Conservation (phyloP, 2,888 invertebrate genomes). For the Cryptus viduatorius region DNA sequence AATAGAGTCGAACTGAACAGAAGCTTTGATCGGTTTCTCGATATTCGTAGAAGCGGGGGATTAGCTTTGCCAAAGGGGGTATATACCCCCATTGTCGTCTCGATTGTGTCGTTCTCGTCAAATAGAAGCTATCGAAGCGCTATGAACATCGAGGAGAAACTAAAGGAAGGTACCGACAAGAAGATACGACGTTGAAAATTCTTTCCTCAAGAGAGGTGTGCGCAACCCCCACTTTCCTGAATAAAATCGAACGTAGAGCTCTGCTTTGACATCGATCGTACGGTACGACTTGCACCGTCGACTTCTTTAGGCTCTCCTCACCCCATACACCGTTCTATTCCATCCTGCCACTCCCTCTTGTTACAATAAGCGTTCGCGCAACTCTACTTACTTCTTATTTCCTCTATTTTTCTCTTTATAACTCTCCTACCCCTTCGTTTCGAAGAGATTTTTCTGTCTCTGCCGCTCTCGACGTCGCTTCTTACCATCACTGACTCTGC, state of each 20-base stretch:
- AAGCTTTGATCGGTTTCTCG: conserved; percentile 50
- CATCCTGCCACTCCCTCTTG: conserved; percentile 38
- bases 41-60: conserved; percentile 42
- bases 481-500: background rate
- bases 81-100: conserved; percentile 31
- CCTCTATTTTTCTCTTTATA: no score
- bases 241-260: conserved; percentile 45
- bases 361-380: conserved; percentile 16
- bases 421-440: no score
- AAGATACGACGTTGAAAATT: conserved; percentile 23
- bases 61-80: conserved; percentile 51
- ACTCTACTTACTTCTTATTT: background rate
- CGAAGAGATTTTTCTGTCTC: no score
- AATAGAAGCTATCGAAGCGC: background rate
- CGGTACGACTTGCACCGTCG: conserved; percentile 15
- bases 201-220: background rate
- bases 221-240: background rate
- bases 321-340: conserved; percentile 9
- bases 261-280: conserved; percentile 56
- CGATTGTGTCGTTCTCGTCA: conserved; percentile 4
- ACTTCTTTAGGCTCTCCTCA: conserved; percentile 31
- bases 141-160: background rate
- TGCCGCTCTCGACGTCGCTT: background rate
- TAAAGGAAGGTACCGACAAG: background rate
- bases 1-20: background rate